Base-by-base conservation (phyloP, 2,888 invertebrate species). In the Seira sanloemensis region DNA sequence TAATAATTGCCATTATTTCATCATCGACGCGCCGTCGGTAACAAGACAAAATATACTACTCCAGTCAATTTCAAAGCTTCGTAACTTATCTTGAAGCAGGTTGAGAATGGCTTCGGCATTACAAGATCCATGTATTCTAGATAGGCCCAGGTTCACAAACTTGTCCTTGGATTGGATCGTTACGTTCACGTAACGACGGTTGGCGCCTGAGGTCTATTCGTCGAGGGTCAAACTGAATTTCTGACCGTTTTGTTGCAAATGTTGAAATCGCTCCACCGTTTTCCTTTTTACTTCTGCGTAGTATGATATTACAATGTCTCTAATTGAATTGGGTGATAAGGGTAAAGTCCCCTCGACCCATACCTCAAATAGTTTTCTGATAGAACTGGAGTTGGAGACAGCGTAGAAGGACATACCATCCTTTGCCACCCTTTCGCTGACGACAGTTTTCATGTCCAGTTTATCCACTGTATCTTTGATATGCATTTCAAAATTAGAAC, bases 131-230 rank as follows among this genome's bases (percentile, higher is more conserved):
- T 2, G 19, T 2, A 72, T n/a, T 24, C 24, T 19, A 4, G 12
- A 5, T 2, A 72, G n/a, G 1, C 72, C 72, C 7, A 72, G 23
- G 24, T 50, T 72, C 23, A n/a, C 21, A 18, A 54, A 54, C 16
- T 5, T 1, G 2, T 1, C 18, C 1, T 1, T 2, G 7, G 21
- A 21, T 1, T 54, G 72, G 1, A 72, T 1, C 16, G 19, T 69
- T 9, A 77, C 50, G 58, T 77, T 77, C 5, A 21, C 24, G 18
- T 67, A 76, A 16, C 76, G 26, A 18, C 54, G 23, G 4, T 54
- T 67, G 1, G 50, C 50, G 4, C 26, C 62, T 2, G 77, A 77
- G 1, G 77, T 69, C 77, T 69, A 77, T 23, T 77, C 77, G 21
- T 77, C 77, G 1, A 69, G 2, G 1, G 77, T 25, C 16, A 68